Base-by-base conservation (phyloP, 2,797 vertebrate species). In the Hyperoplus immaculatus region DNA sequence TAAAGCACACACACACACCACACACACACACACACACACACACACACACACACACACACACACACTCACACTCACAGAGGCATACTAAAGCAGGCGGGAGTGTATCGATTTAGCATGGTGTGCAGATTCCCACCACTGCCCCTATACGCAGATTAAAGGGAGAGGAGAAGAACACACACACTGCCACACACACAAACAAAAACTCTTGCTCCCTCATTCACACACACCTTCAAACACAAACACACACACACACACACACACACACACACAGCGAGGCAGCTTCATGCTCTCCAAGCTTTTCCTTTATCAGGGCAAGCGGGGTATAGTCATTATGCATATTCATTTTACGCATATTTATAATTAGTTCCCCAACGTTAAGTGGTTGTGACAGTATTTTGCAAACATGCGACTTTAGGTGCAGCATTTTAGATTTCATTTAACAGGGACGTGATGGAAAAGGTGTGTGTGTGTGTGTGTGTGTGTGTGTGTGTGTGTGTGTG, bases 51-150 rank as follows among this genome's bases (percentile, higher is more conserved):
- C 81, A 86, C 81, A 18, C 80, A 74, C 67, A 72, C 75, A 70
- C 70, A 78, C 58, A 78, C 65, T 59, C 82, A 86, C 76, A 86
- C 78, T 75, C 80, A 81, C 47, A 0, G 60, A 84, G 64, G 86
- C 92, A 90, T 85, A 91, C 91, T 88, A 89, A 93, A 88, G 87
- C 85, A 80, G 83, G 86, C 83, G 41, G 86, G 86, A 91, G 93
- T 91, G 90, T 93, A 94, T 94, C 78, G 92, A 94, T 94, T 94
- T 93, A 93, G 91, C 93, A 94, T 91, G 93, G 93, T 92, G 93
- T 91, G 93, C 92, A 93, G 90, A 93, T 94, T 94, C 93, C 92
- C 93, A 94, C 92, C 93, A 87, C 88, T 92, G 85, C 89, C 89
- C 90, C 90, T 90, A 88, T 94, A 90, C 87, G 73, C 91, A 92